Evolutionary conservation across 2,113 vertebrate species (phyloP).

Genomic region (Cyrtonyx montezumae): DNA sequence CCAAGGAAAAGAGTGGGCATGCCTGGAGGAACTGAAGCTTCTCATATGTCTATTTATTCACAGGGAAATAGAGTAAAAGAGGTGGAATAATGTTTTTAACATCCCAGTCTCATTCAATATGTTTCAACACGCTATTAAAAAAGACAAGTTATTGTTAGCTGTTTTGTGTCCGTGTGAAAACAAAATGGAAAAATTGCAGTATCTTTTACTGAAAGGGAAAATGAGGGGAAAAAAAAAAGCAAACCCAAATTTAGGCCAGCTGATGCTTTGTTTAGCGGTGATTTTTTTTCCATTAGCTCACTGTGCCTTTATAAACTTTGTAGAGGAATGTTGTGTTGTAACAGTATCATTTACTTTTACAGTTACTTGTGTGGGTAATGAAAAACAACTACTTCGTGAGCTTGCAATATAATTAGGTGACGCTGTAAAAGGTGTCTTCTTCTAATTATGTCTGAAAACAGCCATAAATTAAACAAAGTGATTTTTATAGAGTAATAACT

Average conservation of each 20-base stretch:
- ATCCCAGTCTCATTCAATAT: background rate
- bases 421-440: slow-evolving; percentile 7
- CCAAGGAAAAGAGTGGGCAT: background rate
- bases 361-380: slow-evolving; percentile 28
- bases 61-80: background rate
- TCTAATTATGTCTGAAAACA: background rate
- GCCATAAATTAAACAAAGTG: background rate
- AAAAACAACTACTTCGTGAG: slow-evolving; percentile 36
- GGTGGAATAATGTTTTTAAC: background rate
- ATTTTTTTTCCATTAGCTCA: slow-evolving; percentile 60
- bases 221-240: slow-evolving; percentile 26
- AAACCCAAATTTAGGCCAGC: background rate
- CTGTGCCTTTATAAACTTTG: slow-evolving; percentile 43
- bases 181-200: slow-evolving; percentile 8
- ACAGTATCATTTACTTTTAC: slow-evolving; percentile 33
- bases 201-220: slow-evolving; percentile 48
- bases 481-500: background rate
- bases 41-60: background rate
- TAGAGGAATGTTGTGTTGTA: background rate
- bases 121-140: background rate
- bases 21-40: background rate
- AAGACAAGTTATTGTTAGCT: slow-evolving; percentile 20
- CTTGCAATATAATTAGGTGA: slow-evolving; percentile 22
- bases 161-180: slow-evolving; percentile 42
- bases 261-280: slow-evolving; percentile 53